phyloP scores from a whole-genome alignment of 2,797 vertebrate genomes.

The Taenioides sp. region DNA sequence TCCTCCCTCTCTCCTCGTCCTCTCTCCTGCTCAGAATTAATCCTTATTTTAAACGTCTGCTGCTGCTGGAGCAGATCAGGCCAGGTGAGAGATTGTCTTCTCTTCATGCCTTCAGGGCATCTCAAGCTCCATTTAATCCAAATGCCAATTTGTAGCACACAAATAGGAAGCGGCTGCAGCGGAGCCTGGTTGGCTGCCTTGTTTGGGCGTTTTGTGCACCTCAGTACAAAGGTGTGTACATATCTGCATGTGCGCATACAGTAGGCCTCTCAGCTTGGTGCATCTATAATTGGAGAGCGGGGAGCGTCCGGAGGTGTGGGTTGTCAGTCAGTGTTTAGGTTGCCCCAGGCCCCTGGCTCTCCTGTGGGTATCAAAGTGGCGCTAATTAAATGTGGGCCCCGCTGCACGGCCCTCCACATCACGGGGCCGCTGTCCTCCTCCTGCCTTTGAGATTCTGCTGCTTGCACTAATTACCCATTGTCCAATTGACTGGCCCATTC shows the following conservation, averaged over 20 bases:
- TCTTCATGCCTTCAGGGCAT: conserved; percentile 75
- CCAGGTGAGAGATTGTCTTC: conserved; percentile 75
- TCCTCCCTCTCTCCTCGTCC: conserved; percentile 17
- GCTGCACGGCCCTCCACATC: conserved; percentile 91
- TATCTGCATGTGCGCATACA: conserved; percentile 26
- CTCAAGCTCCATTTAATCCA: conserved; percentile 92
- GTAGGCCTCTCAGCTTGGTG: conserved; percentile 78
- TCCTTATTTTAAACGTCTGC: conserved; percentile 84
- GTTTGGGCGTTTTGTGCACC: conserved; percentile 66
- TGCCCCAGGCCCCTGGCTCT: conserved; percentile 96
- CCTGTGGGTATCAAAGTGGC: conserved; percentile 99
- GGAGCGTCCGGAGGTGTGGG: conserved; percentile 91
- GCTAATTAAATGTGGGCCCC: conserved; percentile 99
- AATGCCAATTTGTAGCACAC: conserved; percentile 97
- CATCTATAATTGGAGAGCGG: conserved; percentile 98
- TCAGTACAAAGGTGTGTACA: conserved; percentile 52
- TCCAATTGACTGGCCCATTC: conserved; percentile 92
- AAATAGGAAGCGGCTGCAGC: conserved; percentile 80
- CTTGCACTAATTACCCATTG: conserved; percentile 99
- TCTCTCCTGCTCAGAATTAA: conserved; percentile 59
- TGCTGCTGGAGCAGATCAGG: conserved; percentile 69
- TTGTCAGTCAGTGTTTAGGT: conserved; percentile 99
- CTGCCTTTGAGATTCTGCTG: conserved; percentile 95
- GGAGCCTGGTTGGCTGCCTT: conserved; percentile 78
- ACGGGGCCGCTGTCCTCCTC: conserved; percentile 88